Evolutionary conservation across 1,140 invertebrate species (phyloP).

Genomic region (Akabosia matsudoensis): DNA sequence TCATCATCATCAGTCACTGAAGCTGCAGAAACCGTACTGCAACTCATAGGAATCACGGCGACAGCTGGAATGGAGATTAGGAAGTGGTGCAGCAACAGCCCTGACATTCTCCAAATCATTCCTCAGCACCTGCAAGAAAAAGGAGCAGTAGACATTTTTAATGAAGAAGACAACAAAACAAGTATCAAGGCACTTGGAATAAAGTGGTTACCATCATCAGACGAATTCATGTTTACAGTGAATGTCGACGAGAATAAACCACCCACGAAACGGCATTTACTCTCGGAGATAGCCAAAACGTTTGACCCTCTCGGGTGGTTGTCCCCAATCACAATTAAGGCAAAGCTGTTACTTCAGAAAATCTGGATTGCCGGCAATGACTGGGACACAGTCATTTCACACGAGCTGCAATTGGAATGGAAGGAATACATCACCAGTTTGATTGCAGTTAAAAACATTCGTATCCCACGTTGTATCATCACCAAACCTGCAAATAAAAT

Average conservation of each 20-base stretch:
- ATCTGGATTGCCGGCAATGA: background rate
- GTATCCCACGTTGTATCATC: background rate
- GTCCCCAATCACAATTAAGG: slow-evolving; percentile 3
- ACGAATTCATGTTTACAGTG: background rate
- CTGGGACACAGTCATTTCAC: background rate
- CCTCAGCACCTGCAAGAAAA: background rate
- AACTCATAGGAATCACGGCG: background rate
- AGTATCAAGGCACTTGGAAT: background rate
- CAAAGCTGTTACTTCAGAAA: background rate
- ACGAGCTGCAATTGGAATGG: background rate
- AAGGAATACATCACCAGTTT: background rate
- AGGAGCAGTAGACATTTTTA: background rate
- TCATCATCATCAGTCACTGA: background rate
- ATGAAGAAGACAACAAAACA: background rate
- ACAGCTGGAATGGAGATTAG: slow-evolving; percentile 8
- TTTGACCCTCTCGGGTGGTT: slow-evolving; percentile 14
- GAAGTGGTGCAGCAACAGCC: background rate
- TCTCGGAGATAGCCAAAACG: background rate
- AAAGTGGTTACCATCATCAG: background rate
- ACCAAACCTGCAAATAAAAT: background rate
- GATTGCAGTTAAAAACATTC: background rate
- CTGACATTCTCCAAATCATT: background rate
- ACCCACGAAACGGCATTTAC: background rate
- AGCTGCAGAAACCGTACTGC: background rate
- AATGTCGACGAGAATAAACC: background rate